Base-by-base conservation (phyloP, 2,888 invertebrate genomes). In the Ophion slaviceki region DNA sequence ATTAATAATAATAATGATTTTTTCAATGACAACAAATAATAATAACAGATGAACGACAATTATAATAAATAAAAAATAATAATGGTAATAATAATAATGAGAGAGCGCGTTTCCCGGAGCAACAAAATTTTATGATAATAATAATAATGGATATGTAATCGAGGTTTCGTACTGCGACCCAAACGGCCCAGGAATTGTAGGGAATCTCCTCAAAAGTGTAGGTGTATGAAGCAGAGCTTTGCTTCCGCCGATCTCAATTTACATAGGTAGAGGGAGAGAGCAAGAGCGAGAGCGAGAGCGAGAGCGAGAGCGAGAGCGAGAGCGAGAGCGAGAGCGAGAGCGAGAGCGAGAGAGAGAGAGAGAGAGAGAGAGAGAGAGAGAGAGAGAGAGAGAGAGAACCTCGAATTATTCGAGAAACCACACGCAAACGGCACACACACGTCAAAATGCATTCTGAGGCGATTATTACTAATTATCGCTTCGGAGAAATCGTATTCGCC, bases 391-490 rank as follows among this genome's bases (percentile, higher is more conserved):
- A 36, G 77, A 14, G 66, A 59, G 77, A 36, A 24, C 7, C 28
- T 53, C 53, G 76, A 32, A 77, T 77, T 68, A 17, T 59, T 40
- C 36, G 59, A 59, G 67, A 40, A 77, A 77, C 40, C 17, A 28
- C 24, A 36, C 24, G 17, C 47, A 61, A 3, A 47, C 59, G 47
- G 53, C 61, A 64, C 59, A 57, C 59, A 57, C 45, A 53, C 67
- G 59, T 59, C 66, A 17, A 84, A 45, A 62, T 40, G n/a, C 32
- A 81, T 81, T 74, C 61, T 67, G 14, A 40, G 28, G 77, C 71
- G 80, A 80, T 81, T 84, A 84, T 67, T 61, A n/a, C 84, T 53
- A 80, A 80, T 84, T 72, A 77, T 28, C n/a, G 36, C 62, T 24
- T 3, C 66, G 32, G 14, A 36, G 53, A 17, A 20, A 53, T 64